These are phyloP conservation scores for Amphipoea lucens DNA, from an alignment of 2,888 invertebrate species.

Conservation along the genomic window DNA sequence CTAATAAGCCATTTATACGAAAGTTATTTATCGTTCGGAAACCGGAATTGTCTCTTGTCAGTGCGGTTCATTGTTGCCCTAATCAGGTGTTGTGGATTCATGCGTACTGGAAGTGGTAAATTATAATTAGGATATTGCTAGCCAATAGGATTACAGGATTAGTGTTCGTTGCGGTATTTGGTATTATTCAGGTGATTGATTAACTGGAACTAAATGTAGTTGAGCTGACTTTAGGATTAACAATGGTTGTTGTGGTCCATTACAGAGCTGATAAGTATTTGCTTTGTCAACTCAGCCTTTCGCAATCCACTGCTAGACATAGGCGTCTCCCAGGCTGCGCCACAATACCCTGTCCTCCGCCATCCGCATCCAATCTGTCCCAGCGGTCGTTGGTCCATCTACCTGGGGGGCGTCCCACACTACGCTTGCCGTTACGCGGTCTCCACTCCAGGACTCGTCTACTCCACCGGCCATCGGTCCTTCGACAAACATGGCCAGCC, in stretches of 20 bases:
- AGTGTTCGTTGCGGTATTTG: slow-evolving; percentile 24
- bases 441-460: too few species aligned
- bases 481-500: too few species aligned
- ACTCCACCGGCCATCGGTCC: too few species aligned
- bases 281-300: not conserved
- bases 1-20: slow-evolving; percentile 45
- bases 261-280: not conserved
- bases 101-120: slow-evolving; percentile 54
- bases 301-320: not conserved
- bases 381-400: too few species aligned
- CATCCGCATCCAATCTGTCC: too few species aligned
- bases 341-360: too few species aligned
- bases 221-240: not conserved
- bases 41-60: slow-evolving; percentile 63
- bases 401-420: too few species aligned
- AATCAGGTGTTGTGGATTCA: slow-evolving; percentile 67
- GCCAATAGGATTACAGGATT: slow-evolving; percentile 42
- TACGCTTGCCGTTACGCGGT: too few species aligned
- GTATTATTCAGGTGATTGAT: slow-evolving; percentile 43
- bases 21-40: slow-evolving; percentile 64
- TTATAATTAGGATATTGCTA: slow-evolving; percentile 45
- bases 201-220: slow-evolving; percentile 13
- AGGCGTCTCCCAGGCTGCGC: not conserved
- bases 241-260: not conserved
- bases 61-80: slow-evolving; percentile 70